Evolutionary conservation across 2,797 vertebrate species (phyloP).

Genomic region (Trematomus bernacchii): DNA sequence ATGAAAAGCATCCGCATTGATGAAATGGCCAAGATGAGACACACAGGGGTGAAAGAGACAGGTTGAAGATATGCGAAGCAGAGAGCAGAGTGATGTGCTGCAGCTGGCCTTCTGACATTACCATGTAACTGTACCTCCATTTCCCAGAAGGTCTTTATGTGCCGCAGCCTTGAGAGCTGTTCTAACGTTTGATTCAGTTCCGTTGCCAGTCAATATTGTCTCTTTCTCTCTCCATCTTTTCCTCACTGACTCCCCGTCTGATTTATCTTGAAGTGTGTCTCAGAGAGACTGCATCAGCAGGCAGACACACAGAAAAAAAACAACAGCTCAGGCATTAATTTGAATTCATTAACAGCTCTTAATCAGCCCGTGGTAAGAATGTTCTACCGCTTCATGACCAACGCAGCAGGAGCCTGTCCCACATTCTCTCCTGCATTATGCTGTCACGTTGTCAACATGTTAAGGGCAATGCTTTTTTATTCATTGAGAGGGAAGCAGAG

Average conservation of each 20-base stretch:
- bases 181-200: slow-evolving; percentile 56
- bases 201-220: slow-evolving; percentile 25
- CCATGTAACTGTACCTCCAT: slow-evolving; percentile 33
- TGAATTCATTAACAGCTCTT: slow-evolving; percentile 63
- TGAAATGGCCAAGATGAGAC: not conserved
- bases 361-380: slow-evolving; percentile 42
- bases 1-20: not conserved
- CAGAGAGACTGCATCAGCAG: slow-evolving; percentile 27
- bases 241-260: slow-evolving; percentile 26
- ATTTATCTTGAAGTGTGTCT: slow-evolving; percentile 39
- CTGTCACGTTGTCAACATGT: slow-evolving; percentile 31
- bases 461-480: slow-evolving; percentile 22
- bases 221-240: not conserved
- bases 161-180: slow-evolving; percentile 44
- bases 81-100: slow-evolving; percentile 10
- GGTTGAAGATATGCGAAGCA: not conserved
- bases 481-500: not conserved
- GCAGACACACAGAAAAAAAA: slow-evolving; percentile 8
- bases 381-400: slow-evolving; percentile 15
- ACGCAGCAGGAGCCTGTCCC: slow-evolving; percentile 33
- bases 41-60: not conserved
- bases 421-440: slow-evolving; percentile 32
- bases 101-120: slow-evolving; percentile 33
- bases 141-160: slow-evolving; percentile 21
- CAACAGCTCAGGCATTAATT: slow-evolving; percentile 54